These are phyloP conservation scores for Clarias gariepinus DNA, from an alignment of 2,113 vertebrate species.

Conservation along the genomic window DNA sequence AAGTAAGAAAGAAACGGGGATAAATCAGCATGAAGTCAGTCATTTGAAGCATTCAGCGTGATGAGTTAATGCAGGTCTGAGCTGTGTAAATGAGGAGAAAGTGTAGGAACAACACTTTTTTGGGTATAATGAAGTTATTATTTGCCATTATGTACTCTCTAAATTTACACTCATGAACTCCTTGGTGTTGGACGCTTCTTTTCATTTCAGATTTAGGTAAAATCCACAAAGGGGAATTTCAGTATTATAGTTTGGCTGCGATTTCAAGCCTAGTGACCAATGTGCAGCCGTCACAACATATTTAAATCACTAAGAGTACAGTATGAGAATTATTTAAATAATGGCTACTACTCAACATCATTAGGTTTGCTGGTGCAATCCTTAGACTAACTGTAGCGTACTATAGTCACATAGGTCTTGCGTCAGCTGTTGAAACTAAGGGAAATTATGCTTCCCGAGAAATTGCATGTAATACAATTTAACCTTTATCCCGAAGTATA, in stretches of 20 bases:
- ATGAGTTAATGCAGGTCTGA: slow-evolving; percentile 24
- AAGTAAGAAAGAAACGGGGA: slow-evolving; percentile 28
- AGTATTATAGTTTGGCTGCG: background rate
- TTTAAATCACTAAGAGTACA: background rate
- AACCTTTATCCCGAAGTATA: background rate
- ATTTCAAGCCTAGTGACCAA: background rate
- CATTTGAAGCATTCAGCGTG: slow-evolving; percentile 26
- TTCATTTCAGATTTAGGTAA: background rate
- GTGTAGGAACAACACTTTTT: background rate
- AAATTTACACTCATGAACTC: background rate
- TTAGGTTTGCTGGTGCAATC: background rate
- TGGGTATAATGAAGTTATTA: background rate
- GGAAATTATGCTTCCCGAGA: background rate
- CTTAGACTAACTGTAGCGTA: background rate
- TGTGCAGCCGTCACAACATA: background rate
- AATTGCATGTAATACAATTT: background rate
- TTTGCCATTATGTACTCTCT: background rate
- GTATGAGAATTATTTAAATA: background rate
- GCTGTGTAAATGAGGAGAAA: slow-evolving; percentile 8
- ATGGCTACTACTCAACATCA: background rate
- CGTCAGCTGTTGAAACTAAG: background rate
- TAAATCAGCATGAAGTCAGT: slow-evolving; percentile 33
- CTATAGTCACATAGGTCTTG: background rate
- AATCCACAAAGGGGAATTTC: background rate
- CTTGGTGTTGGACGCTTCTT: background rate